phyloP scores from a whole-genome alignment of 2,888 invertebrate genomes.

The Oscheius sp. region DNA sequence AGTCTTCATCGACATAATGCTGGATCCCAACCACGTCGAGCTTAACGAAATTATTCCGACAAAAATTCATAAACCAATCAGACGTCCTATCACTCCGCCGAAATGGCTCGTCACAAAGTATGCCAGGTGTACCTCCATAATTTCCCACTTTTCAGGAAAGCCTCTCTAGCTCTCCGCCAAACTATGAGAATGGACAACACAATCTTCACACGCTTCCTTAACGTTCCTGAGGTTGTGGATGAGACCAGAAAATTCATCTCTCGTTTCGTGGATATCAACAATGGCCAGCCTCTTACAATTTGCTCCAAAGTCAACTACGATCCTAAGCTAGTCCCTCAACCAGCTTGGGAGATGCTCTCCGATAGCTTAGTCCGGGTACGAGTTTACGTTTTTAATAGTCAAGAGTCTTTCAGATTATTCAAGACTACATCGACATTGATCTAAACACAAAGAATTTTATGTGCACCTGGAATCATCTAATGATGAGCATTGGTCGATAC shows the following conservation, averaged over 20 bases:
- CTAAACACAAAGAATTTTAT: slow-evolving; percentile 19
- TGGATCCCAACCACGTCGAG: slow-evolving; percentile 16
- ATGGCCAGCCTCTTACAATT: neutral
- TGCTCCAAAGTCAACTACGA: neutral
- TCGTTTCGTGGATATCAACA: neutral
- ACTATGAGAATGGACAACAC: slow-evolving; percentile 28
- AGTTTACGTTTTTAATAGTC: neutral
- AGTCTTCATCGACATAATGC: slow-evolving; percentile 12
- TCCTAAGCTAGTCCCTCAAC: slow-evolving; percentile 3
- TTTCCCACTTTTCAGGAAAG: slow-evolving; percentile 1
- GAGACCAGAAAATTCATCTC: neutral
- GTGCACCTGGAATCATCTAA: slow-evolving; percentile 30
- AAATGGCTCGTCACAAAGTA: neutral
- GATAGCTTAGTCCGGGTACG: too few species aligned
- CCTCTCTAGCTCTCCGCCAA: neutral
- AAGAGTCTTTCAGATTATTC: slow-evolving; percentile 6
- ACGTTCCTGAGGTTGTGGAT: slow-evolving; percentile 23
- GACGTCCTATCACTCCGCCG: neutral
- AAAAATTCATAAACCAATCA: neutral
- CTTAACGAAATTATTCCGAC: neutral
- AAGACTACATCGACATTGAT: slow-evolving; percentile 32
- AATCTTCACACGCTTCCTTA: slow-evolving; percentile 7
- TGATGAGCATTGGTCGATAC: slow-evolving; percentile 12
- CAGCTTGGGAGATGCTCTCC: neutral
- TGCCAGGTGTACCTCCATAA: neutral